These are phyloP conservation scores for Malacosoma neustria DNA, from an alignment of 2,888 invertebrate genomes.

Conservation along the genomic window DNA sequence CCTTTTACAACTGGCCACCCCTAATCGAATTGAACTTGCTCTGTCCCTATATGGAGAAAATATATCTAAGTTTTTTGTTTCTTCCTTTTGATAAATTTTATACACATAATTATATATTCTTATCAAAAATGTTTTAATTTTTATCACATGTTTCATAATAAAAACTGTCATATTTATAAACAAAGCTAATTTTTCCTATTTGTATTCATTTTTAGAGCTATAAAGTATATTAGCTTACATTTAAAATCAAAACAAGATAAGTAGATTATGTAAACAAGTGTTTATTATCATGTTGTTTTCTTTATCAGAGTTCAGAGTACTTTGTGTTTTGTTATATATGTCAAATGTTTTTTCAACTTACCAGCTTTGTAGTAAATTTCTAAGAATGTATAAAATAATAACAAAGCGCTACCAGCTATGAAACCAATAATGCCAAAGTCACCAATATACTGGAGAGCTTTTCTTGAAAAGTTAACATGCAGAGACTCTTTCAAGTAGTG, in stretches of 20 bases:
- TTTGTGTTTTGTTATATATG: neutral
- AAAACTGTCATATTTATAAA: no score
- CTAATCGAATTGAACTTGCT: no score
- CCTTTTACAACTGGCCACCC: no score
- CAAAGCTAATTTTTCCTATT: no score
- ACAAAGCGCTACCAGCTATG: conserved; percentile 53
- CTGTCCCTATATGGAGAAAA: no score
- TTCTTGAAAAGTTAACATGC: conserved; percentile 64
- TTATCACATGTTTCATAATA: no score
- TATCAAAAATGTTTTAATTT: no score
- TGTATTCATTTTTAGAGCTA: no score
- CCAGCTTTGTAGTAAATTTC: conserved; percentile 56
- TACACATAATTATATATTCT: no score
- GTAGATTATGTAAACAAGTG: neutral
- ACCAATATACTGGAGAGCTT: conserved; percentile 57
- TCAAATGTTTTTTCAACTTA: conserved; percentile 30
- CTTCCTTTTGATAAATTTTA: no score
- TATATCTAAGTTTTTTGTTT: no score
- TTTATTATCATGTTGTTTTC: neutral
- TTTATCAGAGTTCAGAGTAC: neutral
- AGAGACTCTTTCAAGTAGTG: conserved; percentile 57
- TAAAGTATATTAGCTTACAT: neutral
- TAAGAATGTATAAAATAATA: conserved; percentile 59
- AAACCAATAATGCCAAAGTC: conserved; percentile 64
- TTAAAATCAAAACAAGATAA: conserved; percentile 4